Evolutionary conservation across 2,113 vertebrate genomes (phyloP).

Genomic region (Peromyscus polionotus): DNA sequence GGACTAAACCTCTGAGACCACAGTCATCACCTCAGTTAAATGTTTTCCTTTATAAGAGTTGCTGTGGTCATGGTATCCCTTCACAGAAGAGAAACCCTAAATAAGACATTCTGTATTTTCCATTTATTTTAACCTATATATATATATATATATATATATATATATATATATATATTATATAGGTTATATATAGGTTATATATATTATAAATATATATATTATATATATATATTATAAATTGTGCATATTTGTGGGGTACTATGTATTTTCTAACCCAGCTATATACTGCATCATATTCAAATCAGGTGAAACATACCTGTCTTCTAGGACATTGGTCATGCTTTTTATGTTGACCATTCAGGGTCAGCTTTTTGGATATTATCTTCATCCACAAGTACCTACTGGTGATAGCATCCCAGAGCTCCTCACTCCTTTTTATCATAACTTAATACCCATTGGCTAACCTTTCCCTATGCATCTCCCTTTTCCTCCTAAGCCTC

Average conservation of each 20-base stretch:
- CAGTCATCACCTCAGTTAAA: background rate
- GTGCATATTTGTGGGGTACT: too few relatives aligned
- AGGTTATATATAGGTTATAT: too few relatives aligned
- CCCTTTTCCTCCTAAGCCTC: background rate
- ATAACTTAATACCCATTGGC: too few relatives aligned
- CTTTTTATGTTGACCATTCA: background rate
- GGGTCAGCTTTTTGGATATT: background rate
- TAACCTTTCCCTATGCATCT: rapidly evolving
- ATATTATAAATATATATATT: too few relatives aligned
- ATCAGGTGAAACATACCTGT: too few relatives aligned
- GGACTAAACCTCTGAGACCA: background rate
- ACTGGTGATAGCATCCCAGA: background rate
- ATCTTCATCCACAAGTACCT: background rate
- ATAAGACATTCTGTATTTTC: background rate
- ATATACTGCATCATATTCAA: too few relatives aligned
- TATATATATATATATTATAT: too few relatives aligned
- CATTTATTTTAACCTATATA: background rate
- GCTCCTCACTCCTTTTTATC: background rate
- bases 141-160: too few relatives aligned
- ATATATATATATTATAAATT: background rate
- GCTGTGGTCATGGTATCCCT: background rate
- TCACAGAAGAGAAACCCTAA: background rate
- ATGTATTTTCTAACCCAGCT: background rate
- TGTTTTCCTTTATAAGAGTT: background rate
- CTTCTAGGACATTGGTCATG: background rate